Conservation (phyloP, 1,140 invertebrate genomes). For the Arion vulgaris region DNA sequence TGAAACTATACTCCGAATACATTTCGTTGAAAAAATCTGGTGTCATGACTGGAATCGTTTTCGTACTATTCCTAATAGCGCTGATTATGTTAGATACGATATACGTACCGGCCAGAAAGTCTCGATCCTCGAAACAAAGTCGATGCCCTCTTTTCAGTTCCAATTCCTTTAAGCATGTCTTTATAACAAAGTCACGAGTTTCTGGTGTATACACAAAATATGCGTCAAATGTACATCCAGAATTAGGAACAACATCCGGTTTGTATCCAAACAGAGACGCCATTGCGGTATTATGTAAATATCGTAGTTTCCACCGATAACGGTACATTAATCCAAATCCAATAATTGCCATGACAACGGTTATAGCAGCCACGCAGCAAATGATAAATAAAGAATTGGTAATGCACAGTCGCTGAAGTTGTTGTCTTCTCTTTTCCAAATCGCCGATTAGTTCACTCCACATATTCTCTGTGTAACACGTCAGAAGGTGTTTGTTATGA, state of each 20-base stretch:
- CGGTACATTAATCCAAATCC: background rate
- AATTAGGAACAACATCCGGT: background rate
- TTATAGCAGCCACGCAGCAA: background rate
- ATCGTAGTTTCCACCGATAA: slow-evolving; percentile 6
- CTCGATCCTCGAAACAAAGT: slow-evolving; percentile 53
- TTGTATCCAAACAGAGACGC: background rate
- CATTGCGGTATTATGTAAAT: background rate
- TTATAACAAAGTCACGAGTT: slow-evolving; percentile 39
- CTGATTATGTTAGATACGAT: slow-evolving; percentile 78
- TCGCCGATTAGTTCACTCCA: background rate
- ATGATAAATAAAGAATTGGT: background rate
- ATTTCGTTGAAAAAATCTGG: background rate
- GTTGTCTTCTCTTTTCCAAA: background rate
- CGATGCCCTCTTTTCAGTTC: slow-evolving; percentile 38
- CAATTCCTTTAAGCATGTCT: slow-evolving; percentile 38
- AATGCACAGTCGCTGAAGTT: slow-evolving; percentile 2
- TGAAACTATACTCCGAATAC: background rate
- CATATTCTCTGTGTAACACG: background rate
- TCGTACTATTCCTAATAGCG: slow-evolving; percentile 77
- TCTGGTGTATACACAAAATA: slow-evolving; percentile 44
- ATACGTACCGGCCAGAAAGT: slow-evolving; percentile 52
- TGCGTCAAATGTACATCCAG: slow-evolving; percentile 41
- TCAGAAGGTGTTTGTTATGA: background rate
- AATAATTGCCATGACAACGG: background rate
- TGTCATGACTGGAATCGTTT: slow-evolving; percentile 77